These are phyloP conservation scores for Schrankia costaestrigalis DNA, from an alignment of 2,888 invertebrate genomes.

Conservation along the genomic window DNA sequence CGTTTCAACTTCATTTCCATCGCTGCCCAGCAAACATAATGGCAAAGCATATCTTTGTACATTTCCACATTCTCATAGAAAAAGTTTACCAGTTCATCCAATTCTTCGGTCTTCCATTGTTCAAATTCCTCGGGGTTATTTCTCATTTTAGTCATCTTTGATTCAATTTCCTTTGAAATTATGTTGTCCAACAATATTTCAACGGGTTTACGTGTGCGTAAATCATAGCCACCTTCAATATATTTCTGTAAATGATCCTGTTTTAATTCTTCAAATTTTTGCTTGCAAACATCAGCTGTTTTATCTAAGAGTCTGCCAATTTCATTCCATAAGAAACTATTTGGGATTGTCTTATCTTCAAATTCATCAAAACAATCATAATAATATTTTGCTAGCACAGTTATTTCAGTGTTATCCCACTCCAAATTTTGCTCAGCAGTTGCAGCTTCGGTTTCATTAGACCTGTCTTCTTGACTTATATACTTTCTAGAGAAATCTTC, in stretches of 20 bases:
- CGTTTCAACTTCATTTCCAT: slow-evolving; percentile 45
- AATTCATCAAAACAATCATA: slow-evolving; percentile 70
- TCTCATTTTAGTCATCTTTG: slow-evolving; percentile 30
- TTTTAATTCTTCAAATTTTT: slow-evolving; percentile 51
- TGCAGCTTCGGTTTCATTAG: slow-evolving; percentile 8
- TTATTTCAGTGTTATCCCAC: slow-evolving; percentile 60
- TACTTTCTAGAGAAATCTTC: slow-evolving; percentile 54
- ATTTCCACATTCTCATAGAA: slow-evolving; percentile 59
- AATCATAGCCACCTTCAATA: slow-evolving; percentile 44
- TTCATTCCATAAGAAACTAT: slow-evolving; percentile 69
- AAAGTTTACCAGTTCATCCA: slow-evolving; percentile 59
- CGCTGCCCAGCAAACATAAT: slow-evolving; percentile 62
- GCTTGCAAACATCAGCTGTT: slow-evolving; percentile 51
- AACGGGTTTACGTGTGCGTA: slow-evolving; percentile 48
- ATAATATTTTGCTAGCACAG: slow-evolving; percentile 62
- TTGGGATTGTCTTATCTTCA: slow-evolving; percentile 61
- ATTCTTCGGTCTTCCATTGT: slow-evolving; percentile 43
- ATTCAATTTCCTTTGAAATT: slow-evolving; percentile 54
- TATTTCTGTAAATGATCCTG: slow-evolving; percentile 49
- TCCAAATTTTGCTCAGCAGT: slow-evolving; percentile 18
- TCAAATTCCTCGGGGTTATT: slow-evolving; percentile 20
- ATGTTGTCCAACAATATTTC: slow-evolving; percentile 63
- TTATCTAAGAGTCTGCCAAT: slow-evolving; percentile 62
- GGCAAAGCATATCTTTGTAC: slow-evolving; percentile 62
- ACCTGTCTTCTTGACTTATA: slow-evolving; percentile 14